Evolutionary conservation across 2,888 invertebrate genomes (phyloP), one percentile per base, ranked within the genome.

Genomic region (Formica aserva): DNA sequence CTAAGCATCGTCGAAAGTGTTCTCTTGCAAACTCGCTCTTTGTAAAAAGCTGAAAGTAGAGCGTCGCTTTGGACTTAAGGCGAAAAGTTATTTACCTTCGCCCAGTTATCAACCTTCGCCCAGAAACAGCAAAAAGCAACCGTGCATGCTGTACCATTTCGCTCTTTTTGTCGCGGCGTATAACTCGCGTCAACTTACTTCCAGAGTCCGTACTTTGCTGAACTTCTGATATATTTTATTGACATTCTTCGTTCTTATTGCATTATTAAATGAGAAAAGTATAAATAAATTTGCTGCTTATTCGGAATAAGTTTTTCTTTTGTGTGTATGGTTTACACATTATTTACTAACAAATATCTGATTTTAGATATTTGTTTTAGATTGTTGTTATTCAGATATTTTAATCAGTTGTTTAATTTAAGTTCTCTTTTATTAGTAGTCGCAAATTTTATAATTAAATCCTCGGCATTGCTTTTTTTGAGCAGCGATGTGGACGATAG

Each of bases 51-150:
- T 48, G 15, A 48, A 76, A 76, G 67, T 66, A 66, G 76, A 35
- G 22, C 22, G 45, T 3, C 18, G 8, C 48, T 48, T 48, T 76
- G 66, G 22, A 66, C 76, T 76, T 66, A 76, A 66, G 35, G 35
- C 66, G 52, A 38, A 66, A 88, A 84, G 87, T 88, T 87, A 84
- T 88, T 86, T 86, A 86, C 84, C 80, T 35, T 35, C 6, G 32
- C 32, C 32, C 32, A 32, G 32, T 32, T 32, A 65, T n/a, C 62
- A 75, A 77, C 48, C 55, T 63, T 65, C 38, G n/a, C 29, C 45
- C 5, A 66, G 76, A 48, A 76, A 52, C 35, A 48, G 35, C 26
- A 66, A 65, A 65, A 65, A 76, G 75, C 29, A 52, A 78, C 32
- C 48, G 86, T 55, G 63, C 76, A 76, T 52, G 65, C 35, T 32